A percentile compares a stretch with the other conserved stretches of the same genome.
Evolutionary conservation across 2,113 vertebrate species (phyloP).

Genomic region (Labrus mixtus): DNA sequence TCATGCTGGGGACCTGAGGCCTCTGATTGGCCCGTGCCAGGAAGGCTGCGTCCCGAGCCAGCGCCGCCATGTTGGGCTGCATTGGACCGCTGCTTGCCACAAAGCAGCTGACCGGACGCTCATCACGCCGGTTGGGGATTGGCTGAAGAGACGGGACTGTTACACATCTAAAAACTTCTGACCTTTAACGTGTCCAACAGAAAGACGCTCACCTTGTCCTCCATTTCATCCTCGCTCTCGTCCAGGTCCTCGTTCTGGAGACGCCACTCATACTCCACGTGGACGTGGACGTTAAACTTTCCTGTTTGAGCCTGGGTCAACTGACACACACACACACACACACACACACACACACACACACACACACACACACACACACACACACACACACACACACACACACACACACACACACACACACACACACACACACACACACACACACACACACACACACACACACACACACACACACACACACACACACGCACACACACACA

Average conservation of each 20-base stretch:
- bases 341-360: too few relatives aligned
- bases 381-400: too few relatives aligned
- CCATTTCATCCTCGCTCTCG: constrained; percentile 96
- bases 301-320: constrained; percentile 92
- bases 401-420: background rate
- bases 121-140: constrained; percentile 92
- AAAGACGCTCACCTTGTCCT: constrained; percentile 88
- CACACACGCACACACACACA: too few relatives aligned
- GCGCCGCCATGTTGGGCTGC: constrained; percentile 82
- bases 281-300: constrained; percentile 95
- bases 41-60: constrained; percentile 88
- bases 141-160: constrained; percentile 78
- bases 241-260: constrained; percentile 94
- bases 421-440: too few relatives aligned
- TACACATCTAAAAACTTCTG: background rate
- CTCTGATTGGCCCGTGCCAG: constrained; percentile 90
- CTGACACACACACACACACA: constrained; percentile 72
- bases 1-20: constrained; percentile 85
- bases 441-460: background rate
- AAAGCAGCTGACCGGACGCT: constrained; percentile 94
- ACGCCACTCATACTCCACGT: constrained; percentile 97
- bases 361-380: too few relatives aligned
- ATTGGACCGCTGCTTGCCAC: constrained; percentile 81
- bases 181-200: rapidly evolving
- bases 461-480: too few relatives aligned